Evolutionary conservation across 2,113 vertebrate species (phyloP), one percentile per base, ranked within the genome.

Genomic region (Bombycilla garrulus): DNA sequence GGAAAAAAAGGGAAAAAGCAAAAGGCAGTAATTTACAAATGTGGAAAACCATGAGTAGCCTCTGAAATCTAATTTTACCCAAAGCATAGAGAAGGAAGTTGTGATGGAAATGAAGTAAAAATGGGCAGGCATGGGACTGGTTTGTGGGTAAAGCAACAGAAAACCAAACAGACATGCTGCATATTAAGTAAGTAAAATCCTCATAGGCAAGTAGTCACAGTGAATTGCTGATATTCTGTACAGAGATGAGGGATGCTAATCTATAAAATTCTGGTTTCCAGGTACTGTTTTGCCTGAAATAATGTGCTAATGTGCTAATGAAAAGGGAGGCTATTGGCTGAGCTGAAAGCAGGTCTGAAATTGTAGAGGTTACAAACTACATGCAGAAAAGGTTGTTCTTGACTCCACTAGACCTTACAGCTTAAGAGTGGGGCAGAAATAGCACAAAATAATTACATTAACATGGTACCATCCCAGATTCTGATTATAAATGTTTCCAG

Each of bases 21-120:
- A 95, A 95, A 83, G 42, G 24, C 61, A 93, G 56, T 45, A 66
- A 91, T 73, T 93, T 33, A 58, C 20, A 31, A 90, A 90, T 72
- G 33, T 33, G 3, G 24, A 77, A 73, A 87, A 88, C 3, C 57
- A n/a, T 14, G 25, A 4, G 29, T 35, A 92, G 40, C 11, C n/a
- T 62, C 60, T 84, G 71, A 82, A 81, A 86, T 40, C 31, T 92
- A 93, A 92, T 96, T 94, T 22, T 72, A 94, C 18, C 44, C 20
- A 74, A 91, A 87, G 51, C 12, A 36, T 20, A 29, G 25, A 64
- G 57, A 77, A 86, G n/a, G 26, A 69, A 90, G 19, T 33, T 86
- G 31, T 81, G 81, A 92, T 65, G 57, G 42, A 85, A 65, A 81
- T 26, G 3, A 76, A 67, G 50, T 70, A 83, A 61, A 91, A 93